Base-by-base conservation (phyloP, 2,888 invertebrate species). In the Aphidius colemani region DNA sequence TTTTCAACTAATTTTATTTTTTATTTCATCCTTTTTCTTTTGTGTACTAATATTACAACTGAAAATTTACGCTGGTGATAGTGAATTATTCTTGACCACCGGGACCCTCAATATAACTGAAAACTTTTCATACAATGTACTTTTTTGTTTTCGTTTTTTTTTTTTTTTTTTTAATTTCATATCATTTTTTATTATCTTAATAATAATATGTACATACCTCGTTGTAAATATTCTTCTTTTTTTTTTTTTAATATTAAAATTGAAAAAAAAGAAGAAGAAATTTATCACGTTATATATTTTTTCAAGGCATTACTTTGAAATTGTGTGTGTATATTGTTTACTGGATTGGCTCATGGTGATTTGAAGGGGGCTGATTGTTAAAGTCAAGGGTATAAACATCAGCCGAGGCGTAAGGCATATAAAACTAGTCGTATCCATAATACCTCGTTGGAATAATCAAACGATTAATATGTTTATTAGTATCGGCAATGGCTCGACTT, bases 401-500 rank as follows among this genome's bases (percentile, higher is more conserved):
- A 72, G 63, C 59, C 67, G 70, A 70, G 69, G 72, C 69, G 73
- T 70, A 68, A 69, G 66, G 64, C 68, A 70, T 71, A 72, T 71
- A 71, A 72, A 30, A 30, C 30, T 69, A 70, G 70, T 65, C 69
- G 68, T 72, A 72, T 71, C 70, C 71, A 70, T 72, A 72, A 74
- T 71, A 70, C 71, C 72, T 71, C 71, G 70, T 75, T 72, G 71
- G 76, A 71, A 76, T 76, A 76, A 76, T 76, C 75, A 75, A 75
- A 74, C 76, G 75, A 76, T 76, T 76, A 76, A 75, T 76, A 76
- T 75, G 76, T 76, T 76, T 76, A 76, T 75, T 74, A 74, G 74
- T 76, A 76, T 76, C 72, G 75, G 72, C 72, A 72, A 74, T 71
- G 75, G 72, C 70, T 69, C 68, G 46, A 46, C 55, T 39, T 50